phyloP scores from a whole-genome alignment of 2,113 vertebrate species.

The Carassius carassius region DNA sequence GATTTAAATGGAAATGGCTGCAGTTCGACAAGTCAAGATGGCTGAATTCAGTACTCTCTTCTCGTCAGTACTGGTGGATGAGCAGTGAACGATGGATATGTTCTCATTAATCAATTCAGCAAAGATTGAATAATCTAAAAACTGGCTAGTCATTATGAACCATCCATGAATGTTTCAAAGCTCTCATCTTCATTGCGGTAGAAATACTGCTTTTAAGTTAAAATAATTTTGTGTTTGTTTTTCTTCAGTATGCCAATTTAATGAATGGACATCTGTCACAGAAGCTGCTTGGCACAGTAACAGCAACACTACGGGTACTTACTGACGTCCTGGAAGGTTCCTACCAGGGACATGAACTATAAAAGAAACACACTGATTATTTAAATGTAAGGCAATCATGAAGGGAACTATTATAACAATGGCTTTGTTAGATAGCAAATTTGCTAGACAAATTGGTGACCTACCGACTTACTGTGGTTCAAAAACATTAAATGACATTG shows the following conservation, averaged over 20 bases:
- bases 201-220: neutral
- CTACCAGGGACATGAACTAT: conserved; percentile 8
- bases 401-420: conserved; percentile 34
- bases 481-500: conserved; percentile 37
- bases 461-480: neutral
- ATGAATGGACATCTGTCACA: conserved; percentile 10
- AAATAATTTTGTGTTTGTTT: conserved; percentile 13
- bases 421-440: conserved; percentile 24
- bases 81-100: neutral
- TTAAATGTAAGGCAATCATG: conserved; percentile 41
- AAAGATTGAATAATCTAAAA: conserved; percentile 12
- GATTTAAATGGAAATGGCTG: neutral
- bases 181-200: neutral
- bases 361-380: conserved; percentile 37
- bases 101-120: conserved; percentile 12
- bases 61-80: neutral
- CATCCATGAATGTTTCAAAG: neutral
- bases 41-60: neutral
- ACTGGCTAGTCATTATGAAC: neutral
- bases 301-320: neutral
- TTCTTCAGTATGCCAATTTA: neutral
- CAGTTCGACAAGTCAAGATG: neutral
- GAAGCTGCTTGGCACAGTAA: neutral
- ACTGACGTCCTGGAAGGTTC: conserved; percentile 9
- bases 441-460: conserved; percentile 6